These are phyloP conservation scores for Leguminivora glycinivorella DNA, from an alignment of 1,140 invertebrate species.

Conservation along the genomic window DNA sequence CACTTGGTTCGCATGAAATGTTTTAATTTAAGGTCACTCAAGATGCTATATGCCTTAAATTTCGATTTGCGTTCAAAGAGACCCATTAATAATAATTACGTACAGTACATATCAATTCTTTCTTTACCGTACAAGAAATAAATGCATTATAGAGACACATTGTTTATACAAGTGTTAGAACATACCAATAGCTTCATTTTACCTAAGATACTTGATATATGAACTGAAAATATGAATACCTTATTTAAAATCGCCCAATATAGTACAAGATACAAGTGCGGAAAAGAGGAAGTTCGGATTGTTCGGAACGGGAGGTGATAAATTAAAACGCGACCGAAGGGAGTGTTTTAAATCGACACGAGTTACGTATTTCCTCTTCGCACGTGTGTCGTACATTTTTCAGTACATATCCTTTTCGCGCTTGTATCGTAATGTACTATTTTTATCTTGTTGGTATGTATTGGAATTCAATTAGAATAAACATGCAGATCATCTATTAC, in stretches of 20 bases:
- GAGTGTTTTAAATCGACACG: no score
- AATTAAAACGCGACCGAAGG: no score
- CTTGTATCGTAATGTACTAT: no score
- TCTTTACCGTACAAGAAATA: not conserved
- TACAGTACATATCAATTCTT: not conserved
- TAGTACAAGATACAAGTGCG: no score
- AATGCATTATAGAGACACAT: not conserved
- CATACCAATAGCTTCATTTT: not conserved
- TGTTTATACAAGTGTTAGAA: not conserved
- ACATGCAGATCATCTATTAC: not conserved
- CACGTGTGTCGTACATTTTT: no score
- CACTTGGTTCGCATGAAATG: not conserved
- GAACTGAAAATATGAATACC: not conserved
- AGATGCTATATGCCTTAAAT: not conserved
- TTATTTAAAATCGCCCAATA: slow-evolving; percentile 17
- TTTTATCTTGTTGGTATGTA: not conserved
- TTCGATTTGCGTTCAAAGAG: not conserved
- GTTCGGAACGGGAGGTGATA: no score
- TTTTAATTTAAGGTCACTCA: not conserved
- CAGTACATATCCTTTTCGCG: no score
- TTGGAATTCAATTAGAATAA: not conserved
- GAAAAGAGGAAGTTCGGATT: no score
- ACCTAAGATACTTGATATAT: not conserved
- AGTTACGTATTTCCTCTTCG: no score
- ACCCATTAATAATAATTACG: not conserved